These are phyloP conservation scores for Oreonectes daqikongensis DNA, from an alignment of 2,797 vertebrate genomes.

Conservation along the genomic window DNA sequence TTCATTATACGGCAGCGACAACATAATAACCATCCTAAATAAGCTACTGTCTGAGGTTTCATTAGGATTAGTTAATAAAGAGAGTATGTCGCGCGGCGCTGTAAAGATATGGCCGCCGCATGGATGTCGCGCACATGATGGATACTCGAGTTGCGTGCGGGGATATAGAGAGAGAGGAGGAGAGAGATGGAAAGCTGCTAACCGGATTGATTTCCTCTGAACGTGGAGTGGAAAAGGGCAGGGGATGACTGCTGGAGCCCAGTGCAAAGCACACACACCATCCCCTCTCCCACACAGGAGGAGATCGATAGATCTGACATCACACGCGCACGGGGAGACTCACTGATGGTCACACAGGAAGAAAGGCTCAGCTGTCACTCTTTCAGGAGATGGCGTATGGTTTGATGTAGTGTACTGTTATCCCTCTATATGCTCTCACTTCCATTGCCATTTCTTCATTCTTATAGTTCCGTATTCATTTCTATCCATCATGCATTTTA, in stretches of 20 bases:
- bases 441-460: background rate
- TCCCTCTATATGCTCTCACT: slow-evolving; percentile 1
- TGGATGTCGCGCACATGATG: slow-evolving; percentile 6
- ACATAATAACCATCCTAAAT: slow-evolving; percentile 38
- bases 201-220: slow-evolving; percentile 81
- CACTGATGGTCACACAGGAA: slow-evolving; percentile 55
- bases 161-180: slow-evolving; percentile 62
- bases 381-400: slow-evolving; percentile 29
- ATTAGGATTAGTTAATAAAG: slow-evolving; percentile 31
- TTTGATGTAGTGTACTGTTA: slow-evolving; percentile 45
- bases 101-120: slow-evolving; percentile 29
- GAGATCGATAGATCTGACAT: slow-evolving; percentile 65
- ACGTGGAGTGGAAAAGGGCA: slow-evolving; percentile 75
- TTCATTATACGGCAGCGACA: slow-evolving; percentile 53
- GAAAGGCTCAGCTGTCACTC: slow-evolving; percentile 40
- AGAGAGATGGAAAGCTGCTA: slow-evolving; percentile 65
- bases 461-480: background rate
- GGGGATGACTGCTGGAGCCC: slow-evolving; percentile 63
- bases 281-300: slow-evolving; percentile 61
- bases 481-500: slow-evolving; percentile 1
- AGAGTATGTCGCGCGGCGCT: slow-evolving; percentile 14
- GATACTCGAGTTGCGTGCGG: slow-evolving; percentile 37
- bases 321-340: slow-evolving; percentile 39
- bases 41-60: slow-evolving; percentile 32
- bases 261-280: slow-evolving; percentile 66